phyloP scores from a whole-genome alignment of 2,888 invertebrate genomes.

The Ectemnius lituratus region DNA sequence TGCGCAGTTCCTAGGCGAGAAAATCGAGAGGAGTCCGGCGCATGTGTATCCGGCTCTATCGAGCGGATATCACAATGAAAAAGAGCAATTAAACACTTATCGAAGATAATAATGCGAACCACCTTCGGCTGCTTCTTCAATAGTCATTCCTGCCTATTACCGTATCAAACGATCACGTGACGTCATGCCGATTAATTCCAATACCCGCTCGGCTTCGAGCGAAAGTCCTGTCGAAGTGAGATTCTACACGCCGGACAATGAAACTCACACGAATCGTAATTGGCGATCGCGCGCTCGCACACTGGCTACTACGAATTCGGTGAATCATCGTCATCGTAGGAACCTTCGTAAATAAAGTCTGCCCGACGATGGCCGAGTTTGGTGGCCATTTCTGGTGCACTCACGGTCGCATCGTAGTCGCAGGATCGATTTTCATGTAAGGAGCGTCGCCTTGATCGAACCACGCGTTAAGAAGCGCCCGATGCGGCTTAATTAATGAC shows the following conservation, averaged over 20 bases:
- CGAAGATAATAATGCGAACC: slow-evolving; percentile 35
- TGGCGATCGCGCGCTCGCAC: slow-evolving; percentile 1
- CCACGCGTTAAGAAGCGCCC: slow-evolving; percentile 1
- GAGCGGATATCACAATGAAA: not conserved
- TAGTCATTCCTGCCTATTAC: slow-evolving; percentile 24
- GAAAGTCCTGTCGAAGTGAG: not conserved
- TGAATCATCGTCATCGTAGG: slow-evolving; percentile 43
- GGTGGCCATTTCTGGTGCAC: slow-evolving; percentile 32
- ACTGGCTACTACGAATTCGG: slow-evolving; percentile 27
- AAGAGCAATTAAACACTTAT: slow-evolving; percentile 38
- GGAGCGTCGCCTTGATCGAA: not conserved
- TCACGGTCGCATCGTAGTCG: slow-evolving; percentile 19
- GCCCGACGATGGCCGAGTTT: slow-evolving; percentile 33
- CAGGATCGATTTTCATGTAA: slow-evolving; percentile 18
- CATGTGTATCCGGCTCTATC: too few species aligned
- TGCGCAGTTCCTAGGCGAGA: too few species aligned
- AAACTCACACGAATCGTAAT: slow-evolving; percentile 23
- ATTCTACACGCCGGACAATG: slow-evolving; percentile 27
- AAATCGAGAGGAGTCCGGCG: too few species aligned
- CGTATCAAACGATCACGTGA: slow-evolving; percentile 9
- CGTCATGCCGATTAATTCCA: not conserved
- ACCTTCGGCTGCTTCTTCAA: slow-evolving; percentile 38
- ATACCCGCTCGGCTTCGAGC: not conserved
- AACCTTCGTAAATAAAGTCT: slow-evolving; percentile 31
- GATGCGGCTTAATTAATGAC: slow-evolving; percentile 7